Conservation (phyloP, 2,888 invertebrate species). For the Andricus curvator region DNA sequence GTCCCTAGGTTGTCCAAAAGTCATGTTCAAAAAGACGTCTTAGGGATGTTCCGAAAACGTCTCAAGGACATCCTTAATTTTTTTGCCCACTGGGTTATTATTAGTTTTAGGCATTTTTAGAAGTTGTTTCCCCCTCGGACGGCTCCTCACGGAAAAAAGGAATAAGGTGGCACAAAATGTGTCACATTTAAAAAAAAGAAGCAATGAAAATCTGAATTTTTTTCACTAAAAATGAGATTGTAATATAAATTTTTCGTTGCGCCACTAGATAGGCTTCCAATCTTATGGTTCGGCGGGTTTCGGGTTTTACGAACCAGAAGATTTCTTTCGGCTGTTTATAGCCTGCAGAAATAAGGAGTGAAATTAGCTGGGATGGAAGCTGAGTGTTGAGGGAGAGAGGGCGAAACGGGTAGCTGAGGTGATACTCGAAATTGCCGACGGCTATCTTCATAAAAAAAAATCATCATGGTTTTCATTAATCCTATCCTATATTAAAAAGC, state of each 20-base stretch:
- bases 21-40: too few relatives aligned
- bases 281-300: constrained; percentile 37
- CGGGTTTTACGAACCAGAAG: constrained; percentile 41
- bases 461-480: not conserved
- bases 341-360: constrained; percentile 41
- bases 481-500: too few relatives aligned
- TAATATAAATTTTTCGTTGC: constrained; percentile 2
- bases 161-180: too few relatives aligned
- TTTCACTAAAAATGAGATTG: not conserved
- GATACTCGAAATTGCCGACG: not conserved
- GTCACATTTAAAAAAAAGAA: too few relatives aligned
- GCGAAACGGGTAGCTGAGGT: constrained; percentile 6
- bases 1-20: too few relatives aligned
- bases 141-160: too few relatives aligned
- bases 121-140: too few relatives aligned
- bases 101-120: too few relatives aligned
- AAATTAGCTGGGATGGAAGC: constrained; percentile 30
- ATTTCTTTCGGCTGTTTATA: constrained; percentile 40
- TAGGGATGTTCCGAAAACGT: too few relatives aligned
- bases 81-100: too few relatives aligned
- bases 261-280: constrained; percentile 20
- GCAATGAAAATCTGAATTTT: not conserved
- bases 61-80: too few relatives aligned
- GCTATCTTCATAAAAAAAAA: constrained; percentile 5
- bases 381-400: constrained; percentile 12